Evolutionary conservation across 2,888 invertebrate species (phyloP).

Genomic region (Trypoxylon attenuatum): DNA sequence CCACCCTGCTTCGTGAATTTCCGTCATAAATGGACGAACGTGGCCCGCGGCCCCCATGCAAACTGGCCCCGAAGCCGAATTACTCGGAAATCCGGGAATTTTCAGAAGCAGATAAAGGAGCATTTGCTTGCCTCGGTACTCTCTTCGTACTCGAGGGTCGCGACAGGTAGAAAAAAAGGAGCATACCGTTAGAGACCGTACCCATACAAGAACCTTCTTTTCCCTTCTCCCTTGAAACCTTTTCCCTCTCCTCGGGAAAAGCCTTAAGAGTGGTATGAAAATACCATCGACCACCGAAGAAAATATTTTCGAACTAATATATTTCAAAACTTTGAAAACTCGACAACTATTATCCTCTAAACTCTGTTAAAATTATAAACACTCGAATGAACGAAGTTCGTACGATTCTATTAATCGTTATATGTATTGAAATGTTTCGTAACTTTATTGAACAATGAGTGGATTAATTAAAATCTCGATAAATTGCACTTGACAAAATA

Average conservation of each 20-base stretch:
- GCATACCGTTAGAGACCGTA: conserved; percentile 41
- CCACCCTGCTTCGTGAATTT: not conserved
- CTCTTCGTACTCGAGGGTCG: conserved; percentile 29
- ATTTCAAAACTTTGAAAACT: no score
- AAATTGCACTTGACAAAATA: no score
- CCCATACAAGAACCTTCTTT: conserved; percentile 1
- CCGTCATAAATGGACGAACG: conserved; percentile 11
- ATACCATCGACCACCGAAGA: no score
- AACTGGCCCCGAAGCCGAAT: not conserved
- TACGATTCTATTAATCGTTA: no score
- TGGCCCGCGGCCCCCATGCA: not conserved
- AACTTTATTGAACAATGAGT: no score
- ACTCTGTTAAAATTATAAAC: no score
- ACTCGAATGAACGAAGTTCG: no score
- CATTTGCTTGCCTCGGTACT: conserved; percentile 19
- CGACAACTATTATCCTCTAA: no score
- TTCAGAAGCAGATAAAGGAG: conserved; percentile 25
- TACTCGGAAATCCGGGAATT: conserved; percentile 18
- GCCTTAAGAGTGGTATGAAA: no score
- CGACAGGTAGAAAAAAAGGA: conserved; percentile 46
- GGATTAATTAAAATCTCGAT: no score
- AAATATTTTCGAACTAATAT: no score
- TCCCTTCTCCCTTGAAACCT: not conserved
- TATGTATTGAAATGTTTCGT: no score
- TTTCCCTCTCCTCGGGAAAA: not conserved